Base-by-base conservation (phyloP, 2,113 vertebrate genomes). In the Enhydra lutris region DNA sequence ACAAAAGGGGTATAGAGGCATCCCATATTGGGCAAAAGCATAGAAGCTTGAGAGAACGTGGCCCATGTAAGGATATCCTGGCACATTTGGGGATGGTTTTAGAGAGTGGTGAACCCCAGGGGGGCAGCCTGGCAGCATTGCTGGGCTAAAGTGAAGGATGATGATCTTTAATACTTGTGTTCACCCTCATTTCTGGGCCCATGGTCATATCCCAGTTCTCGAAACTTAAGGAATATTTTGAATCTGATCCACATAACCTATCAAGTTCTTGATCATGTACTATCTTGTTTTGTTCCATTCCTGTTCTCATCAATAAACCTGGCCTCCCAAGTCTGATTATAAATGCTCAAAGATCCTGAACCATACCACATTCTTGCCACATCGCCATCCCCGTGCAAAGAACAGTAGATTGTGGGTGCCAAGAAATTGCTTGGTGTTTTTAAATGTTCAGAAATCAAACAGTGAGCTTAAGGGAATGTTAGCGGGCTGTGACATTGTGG, bases 381-480 rank as follows among this genome's bases (percentile, higher is more conserved):
- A 79, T 79, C 45, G 15, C 6, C 65, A 47, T 78, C 18, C 26
- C 55, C 61, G 42, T 7, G 39, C 57, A 81, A 90, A 95, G 6
- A 92, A 50, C 17, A 88, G 12, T 47, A 78, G 9, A 59, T 39
- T 73, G 34, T 96, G 23, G 20, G 21, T 74, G 21, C 39, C n/a
- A 91, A 91, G 20, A 42, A 31, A 84, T n/a, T 55, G 2, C n/a
- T 61, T 95, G 39, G 26, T 42, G 29, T 78, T 73, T 95, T 84
- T 12, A 61, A 97, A 88, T 90, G 92, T 80, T 89, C 36, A 52
- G 50, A 97, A 93, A 82, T 95, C 73, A 93, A 97, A 34, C 29
- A 90, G 14, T 87, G 69, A 88, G 45, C 42, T 81, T 81, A 80
- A 57, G 36, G 42, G 14, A 88, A 59, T 79, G 12, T 85, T 91